Percentiles rank a stretch among this genome's conserved stretches.
phyloP scores from a whole-genome alignment of 2,888 invertebrate species.

The Hyalella azteca region DNA sequence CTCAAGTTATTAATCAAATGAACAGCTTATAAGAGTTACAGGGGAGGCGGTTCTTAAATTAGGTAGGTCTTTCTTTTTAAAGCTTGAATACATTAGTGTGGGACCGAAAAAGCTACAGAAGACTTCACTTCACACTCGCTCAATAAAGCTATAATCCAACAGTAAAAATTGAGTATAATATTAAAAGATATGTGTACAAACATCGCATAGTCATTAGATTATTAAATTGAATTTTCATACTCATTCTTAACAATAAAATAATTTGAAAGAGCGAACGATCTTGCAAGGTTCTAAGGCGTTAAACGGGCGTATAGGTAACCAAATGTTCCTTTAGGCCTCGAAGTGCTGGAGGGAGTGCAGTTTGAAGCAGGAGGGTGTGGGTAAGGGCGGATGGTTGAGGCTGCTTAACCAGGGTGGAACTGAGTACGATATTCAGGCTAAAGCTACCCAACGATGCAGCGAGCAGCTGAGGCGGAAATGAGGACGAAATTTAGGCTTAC shows the following conservation, averaged over 20 bases:
- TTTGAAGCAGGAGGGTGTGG: neutral
- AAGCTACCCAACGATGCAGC: too few relatives aligned
- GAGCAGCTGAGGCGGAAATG: too few relatives aligned
- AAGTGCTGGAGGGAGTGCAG: neutral
- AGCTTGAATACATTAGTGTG: neutral
- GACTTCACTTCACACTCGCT: conserved; percentile 1
- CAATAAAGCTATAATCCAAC: conserved; percentile 22
- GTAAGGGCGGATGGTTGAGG: too few relatives aligned
- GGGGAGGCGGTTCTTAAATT: neutral
- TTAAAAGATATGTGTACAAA: conserved; percentile 36
- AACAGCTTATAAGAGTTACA: too few relatives aligned
- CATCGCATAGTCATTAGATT: conserved; percentile 23
- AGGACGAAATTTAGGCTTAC: too few relatives aligned
- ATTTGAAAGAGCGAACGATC: conserved; percentile 16
- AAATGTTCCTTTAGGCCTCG: neutral
- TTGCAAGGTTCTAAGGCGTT: conserved; percentile 7
- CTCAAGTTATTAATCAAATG: neutral
- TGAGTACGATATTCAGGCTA: too few relatives aligned
- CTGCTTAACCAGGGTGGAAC: too few relatives aligned
- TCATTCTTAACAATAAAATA: conserved; percentile 21
- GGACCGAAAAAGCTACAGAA: neutral
- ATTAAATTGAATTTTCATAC: conserved; percentile 15
- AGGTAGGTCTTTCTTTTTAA: neutral
- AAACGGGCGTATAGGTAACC: neutral
- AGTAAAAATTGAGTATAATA: conserved; percentile 26